Conservation (phyloP, 92 coral and sea anemone genomes). For the Heteractis magnifica region DNA sequence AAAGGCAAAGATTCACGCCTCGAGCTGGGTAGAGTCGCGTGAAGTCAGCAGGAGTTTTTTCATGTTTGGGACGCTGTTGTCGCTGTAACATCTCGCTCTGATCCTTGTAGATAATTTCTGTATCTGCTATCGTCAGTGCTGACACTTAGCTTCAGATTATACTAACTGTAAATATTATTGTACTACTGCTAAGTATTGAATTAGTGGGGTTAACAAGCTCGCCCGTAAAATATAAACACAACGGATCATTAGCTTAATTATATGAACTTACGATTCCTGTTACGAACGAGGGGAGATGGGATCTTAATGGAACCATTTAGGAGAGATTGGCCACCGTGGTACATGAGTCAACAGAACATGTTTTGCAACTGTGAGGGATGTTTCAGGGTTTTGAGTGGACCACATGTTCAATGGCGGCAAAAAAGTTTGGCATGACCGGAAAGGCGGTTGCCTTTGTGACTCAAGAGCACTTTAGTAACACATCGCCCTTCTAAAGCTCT, state of each 20-base stretch:
- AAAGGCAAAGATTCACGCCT: constrained; percentile 25
- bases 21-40: constrained; percentile 1
- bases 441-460: constrained; percentile 69
- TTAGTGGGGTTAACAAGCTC: constrained; percentile 76
- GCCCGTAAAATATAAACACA: constrained; percentile 57
- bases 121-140: constrained; percentile 28
- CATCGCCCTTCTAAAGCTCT: not conserved
- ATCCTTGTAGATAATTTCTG: constrained; percentile 6
- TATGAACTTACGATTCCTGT: constrained; percentile 66
- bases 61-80: constrained; percentile 3
- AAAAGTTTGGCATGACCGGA: constrained; percentile 72
- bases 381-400: constrained; percentile 10
- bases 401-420: constrained; percentile 67
- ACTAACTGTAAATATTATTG: constrained; percentile 52
- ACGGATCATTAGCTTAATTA: constrained; percentile 74
- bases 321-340: constrained; percentile 61
- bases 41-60: constrained; percentile 17
- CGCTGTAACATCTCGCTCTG: not conserved
- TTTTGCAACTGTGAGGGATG: not conserved
- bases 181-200: constrained; percentile 42
- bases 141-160: constrained; percentile 50
- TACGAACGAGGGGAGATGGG: constrained; percentile 67
- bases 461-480: constrained; percentile 27
- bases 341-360: not conserved
- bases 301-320: constrained; percentile 81